These are phyloP conservation scores for Cosmopolites sordidus DNA, from an alignment of 2,888 invertebrate species.

Conservation along the genomic window DNA sequence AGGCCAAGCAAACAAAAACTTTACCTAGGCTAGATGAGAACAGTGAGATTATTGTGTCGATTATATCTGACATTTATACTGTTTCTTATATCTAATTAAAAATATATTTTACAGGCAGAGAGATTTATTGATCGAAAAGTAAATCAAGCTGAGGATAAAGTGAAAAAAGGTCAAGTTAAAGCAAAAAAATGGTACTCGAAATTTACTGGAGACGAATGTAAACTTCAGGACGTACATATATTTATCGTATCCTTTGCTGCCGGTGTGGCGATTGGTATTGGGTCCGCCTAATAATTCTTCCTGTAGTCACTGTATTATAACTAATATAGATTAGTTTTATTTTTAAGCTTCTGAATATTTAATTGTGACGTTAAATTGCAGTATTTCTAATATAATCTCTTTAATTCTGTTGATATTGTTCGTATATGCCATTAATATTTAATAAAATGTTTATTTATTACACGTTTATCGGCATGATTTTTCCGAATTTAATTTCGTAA, in stretches of 20 bases:
- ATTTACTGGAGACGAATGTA: slow-evolving; percentile 60
- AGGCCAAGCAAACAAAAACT: no score
- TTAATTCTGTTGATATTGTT: no score
- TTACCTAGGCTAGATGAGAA: no score
- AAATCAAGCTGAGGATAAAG: slow-evolving; percentile 70
- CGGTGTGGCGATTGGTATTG: slow-evolving; percentile 70
- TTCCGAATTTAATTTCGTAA: no score
- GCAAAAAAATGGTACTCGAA: slow-evolving; percentile 74
- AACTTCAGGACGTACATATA: slow-evolving; percentile 72
- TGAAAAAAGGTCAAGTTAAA: slow-evolving; percentile 67
- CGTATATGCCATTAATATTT: no score
- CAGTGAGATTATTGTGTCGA: no score
- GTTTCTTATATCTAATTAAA: no score
- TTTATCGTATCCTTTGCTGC: slow-evolving; percentile 77
- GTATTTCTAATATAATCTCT: neutral
- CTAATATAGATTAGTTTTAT: neutral
- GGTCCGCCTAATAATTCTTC: slow-evolving; percentile 36
- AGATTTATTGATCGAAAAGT: slow-evolving; percentile 76
- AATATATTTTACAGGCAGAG: slow-evolving; percentile 58
- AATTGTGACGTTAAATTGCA: neutral
- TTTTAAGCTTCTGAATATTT: neutral
- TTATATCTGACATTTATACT: no score
- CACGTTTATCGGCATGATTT: no score
- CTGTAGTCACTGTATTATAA: neutral
- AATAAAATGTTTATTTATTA: no score